Percentiles rank a stretch among this genome's conserved stretches.
Conservation (phyloP, 2,888 invertebrate species). For the Rapana venosa region DNA sequence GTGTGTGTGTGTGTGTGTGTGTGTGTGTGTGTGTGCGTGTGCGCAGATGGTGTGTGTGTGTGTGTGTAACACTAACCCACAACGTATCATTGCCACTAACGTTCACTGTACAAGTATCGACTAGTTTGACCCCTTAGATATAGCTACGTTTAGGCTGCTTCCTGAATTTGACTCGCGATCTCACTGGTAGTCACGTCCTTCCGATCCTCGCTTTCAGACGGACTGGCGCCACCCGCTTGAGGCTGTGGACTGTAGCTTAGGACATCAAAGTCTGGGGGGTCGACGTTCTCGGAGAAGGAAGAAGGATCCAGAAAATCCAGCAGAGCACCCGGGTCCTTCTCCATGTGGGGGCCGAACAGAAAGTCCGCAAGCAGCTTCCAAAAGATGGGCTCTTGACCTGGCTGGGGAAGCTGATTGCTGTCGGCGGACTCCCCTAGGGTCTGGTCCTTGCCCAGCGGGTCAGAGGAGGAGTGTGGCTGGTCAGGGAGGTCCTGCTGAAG, state of each 20-base stretch:
- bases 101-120: no score
- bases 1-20: no score
- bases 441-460: no score
- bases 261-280: not conserved
- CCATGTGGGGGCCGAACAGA: not conserved
- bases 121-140: no score
- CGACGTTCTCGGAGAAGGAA: not conserved
- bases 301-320: conserved; percentile 14
- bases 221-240: not conserved
- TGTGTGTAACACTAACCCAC: no score
- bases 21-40: no score
- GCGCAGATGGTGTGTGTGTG: no score
- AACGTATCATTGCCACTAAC: no score
- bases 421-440: no score
- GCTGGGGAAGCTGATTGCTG: not conserved
- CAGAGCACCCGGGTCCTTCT: not conserved
- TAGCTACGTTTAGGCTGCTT: not conserved
- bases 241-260: not conserved
- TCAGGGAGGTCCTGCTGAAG: not conserved
- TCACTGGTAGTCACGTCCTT: not conserved
- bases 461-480: no score
- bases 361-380: not conserved
- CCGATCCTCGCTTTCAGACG: not conserved
- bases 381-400: not conserved
- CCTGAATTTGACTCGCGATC: not conserved